phyloP scores from a whole-genome alignment of 2,797 vertebrate species.

The Hafferia zeledoni region DNA sequence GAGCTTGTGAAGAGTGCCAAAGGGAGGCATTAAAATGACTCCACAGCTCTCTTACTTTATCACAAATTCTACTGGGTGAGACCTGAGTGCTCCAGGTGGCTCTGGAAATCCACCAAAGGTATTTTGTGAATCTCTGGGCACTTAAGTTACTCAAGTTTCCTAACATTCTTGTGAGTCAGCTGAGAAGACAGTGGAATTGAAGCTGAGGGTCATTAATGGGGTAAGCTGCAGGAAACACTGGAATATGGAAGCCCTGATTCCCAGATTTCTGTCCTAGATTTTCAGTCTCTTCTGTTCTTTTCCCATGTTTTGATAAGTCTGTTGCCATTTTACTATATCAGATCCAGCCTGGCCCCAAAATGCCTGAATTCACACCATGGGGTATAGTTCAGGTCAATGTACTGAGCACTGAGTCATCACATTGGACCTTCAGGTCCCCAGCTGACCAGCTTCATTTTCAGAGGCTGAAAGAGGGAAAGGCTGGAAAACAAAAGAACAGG shows the following conservation, averaged over 20 bases:
- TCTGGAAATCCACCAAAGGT: background rate
- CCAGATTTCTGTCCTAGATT: background rate
- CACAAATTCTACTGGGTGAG: background rate
- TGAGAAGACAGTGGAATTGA: background rate
- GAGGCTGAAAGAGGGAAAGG: background rate
- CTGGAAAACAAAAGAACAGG: background rate
- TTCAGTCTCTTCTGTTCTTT: background rate
- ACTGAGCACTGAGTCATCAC: background rate
- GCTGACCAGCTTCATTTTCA: background rate
- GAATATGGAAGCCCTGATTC: background rate
- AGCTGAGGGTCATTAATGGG: background rate
- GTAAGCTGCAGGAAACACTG: background rate
- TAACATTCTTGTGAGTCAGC: background rate
- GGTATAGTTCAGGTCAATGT: background rate
- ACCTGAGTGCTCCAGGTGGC: background rate
- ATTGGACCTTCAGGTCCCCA: background rate
- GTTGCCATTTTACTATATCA: background rate
- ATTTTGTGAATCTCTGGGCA: background rate
- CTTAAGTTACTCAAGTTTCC: background rate
- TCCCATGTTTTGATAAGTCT: accelerated
- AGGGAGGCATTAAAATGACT: background rate
- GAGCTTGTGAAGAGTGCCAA: background rate
- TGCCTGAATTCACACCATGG: background rate
- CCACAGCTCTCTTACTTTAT: background rate
- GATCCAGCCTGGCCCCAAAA: background rate